A percentile compares a stretch with the other conserved stretches of the same genome.
Conservation (phyloP, 2,113 vertebrate genomes). For the Colistium nudipinnis region DNA sequence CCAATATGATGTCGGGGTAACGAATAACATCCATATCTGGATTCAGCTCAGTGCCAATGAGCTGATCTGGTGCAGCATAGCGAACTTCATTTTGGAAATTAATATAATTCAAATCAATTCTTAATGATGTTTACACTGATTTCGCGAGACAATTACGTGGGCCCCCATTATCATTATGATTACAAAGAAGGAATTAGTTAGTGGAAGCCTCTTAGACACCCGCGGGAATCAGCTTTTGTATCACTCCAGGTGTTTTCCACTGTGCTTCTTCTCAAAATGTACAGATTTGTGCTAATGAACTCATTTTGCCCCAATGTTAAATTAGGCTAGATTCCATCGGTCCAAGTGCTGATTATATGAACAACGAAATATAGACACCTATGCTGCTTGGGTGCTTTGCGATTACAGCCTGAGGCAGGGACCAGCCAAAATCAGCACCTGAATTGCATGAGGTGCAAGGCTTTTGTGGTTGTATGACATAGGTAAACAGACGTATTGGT, state of each 20-base stretch:
- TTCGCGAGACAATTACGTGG: slow-evolving; percentile 44
- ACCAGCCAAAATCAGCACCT: slow-evolving; percentile 17
- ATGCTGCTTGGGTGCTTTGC: slow-evolving; percentile 31
- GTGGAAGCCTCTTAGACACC: slow-evolving; percentile 14
- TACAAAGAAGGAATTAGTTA: slow-evolving; percentile 29
- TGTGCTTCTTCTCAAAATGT: slow-evolving; percentile 46
- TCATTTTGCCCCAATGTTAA: slow-evolving; percentile 51
- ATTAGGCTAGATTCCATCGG: slow-evolving; percentile 37
- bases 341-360: slow-evolving; percentile 50
- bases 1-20: too few relatives aligned
- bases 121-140: slow-evolving; percentile 61
- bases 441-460: slow-evolving; percentile 3
- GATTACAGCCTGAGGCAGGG: slow-evolving; percentile 21
- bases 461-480: background rate
- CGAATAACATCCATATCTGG: slow-evolving; percentile 8
- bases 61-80: slow-evolving; percentile 15
- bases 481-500: too few relatives aligned
- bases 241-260: slow-evolving; percentile 27
- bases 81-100: slow-evolving; percentile 44
- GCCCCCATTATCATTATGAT: slow-evolving; percentile 31
- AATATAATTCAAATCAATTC: slow-evolving; percentile 47
- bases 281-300: slow-evolving; percentile 63
- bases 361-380: slow-evolving; percentile 41
- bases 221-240: slow-evolving; percentile 36
- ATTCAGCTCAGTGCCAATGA: slow-evolving; percentile 30